Conservation (phyloP, 2,797 vertebrate genomes). For the Craterocephalus amniculus region DNA sequence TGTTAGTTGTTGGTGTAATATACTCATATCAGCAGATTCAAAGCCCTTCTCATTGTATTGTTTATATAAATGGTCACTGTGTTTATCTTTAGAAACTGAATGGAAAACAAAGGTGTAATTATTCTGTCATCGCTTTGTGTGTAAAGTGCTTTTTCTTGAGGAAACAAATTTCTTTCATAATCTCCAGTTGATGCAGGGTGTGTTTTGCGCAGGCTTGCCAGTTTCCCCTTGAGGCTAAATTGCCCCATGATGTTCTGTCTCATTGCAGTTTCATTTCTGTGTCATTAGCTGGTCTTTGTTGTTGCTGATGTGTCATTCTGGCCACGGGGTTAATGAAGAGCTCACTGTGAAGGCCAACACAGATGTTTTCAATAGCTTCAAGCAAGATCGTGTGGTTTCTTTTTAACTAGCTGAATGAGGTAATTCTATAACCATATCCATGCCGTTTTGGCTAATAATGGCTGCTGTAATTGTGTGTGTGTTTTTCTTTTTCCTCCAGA, state of each 20-base stretch:
- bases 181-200: conserved; percentile 15
- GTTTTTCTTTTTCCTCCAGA: neutral
- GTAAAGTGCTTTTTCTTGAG: conserved; percentile 14
- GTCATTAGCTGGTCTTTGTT: conserved; percentile 58
- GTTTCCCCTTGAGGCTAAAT: conserved; percentile 36
- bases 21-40: conserved; percentile 21
- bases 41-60: conserved; percentile 15
- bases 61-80: conserved; percentile 20
- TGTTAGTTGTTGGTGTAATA: conserved; percentile 14
- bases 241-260: conserved; percentile 46
- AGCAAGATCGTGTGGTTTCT: neutral
- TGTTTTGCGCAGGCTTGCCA: conserved; percentile 18
- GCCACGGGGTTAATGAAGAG: conserved; percentile 50
- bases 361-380: conserved; percentile 35
- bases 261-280: conserved; percentile 59
- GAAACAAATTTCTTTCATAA: conserved; percentile 27
- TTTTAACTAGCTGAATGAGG: conserved; percentile 28
- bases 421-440: conserved; percentile 21
- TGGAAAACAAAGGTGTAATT: neutral
- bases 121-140: conserved; percentile 1
- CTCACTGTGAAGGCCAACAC: conserved; percentile 31
- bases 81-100: conserved; percentile 32
- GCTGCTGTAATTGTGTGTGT: conserved; percentile 24
- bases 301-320: conserved; percentile 40
- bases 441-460: conserved; percentile 17